Evolutionary conservation across 2,888 invertebrate genomes (phyloP).

Genomic region (Argyresthia goedartella): DNA sequence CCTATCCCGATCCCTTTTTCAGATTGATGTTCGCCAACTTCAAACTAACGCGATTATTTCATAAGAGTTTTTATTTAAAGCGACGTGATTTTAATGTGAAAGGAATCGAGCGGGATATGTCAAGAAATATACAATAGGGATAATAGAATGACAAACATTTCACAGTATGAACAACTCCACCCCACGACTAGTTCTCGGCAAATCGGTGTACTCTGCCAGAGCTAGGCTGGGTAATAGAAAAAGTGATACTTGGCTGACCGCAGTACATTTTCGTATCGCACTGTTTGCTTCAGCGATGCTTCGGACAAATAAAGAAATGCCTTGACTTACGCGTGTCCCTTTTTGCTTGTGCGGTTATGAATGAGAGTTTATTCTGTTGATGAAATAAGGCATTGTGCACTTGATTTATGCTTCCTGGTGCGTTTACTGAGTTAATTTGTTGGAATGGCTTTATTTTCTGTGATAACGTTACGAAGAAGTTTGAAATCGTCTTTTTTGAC

Average conservation of each 20-base stretch:
- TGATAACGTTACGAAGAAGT: too few relatives aligned
- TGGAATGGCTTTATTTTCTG: too few relatives aligned
- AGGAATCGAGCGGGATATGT: too few relatives aligned
- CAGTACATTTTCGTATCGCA: slow-evolving; percentile 44
- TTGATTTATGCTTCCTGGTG: background rate
- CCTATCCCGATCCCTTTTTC: too few relatives aligned
- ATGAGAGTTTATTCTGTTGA: background rate
- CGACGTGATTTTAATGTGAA: too few relatives aligned
- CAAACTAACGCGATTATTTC: too few relatives aligned
- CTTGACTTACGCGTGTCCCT: background rate
- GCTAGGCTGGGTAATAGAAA: slow-evolving; percentile 46
- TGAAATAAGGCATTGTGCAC: slow-evolving; percentile 7
- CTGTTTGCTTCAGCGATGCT: slow-evolving; percentile 19
- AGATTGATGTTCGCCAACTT: too few relatives aligned
- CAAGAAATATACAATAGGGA: too few relatives aligned
- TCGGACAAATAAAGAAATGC: background rate
- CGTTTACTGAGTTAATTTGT: background rate
- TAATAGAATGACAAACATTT: too few relatives aligned
- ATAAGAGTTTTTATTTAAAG: too few relatives aligned
- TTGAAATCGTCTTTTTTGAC: too few relatives aligned
- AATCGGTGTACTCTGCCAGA: slow-evolving; percentile 6
- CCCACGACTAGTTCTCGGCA: slow-evolving; percentile 14
- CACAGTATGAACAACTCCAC: slow-evolving; percentile 3
- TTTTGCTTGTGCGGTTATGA: background rate
- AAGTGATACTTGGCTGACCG: slow-evolving; percentile 59